These are phyloP conservation scores for Matsumyia berberina DNA, from an alignment of 2,888 invertebrate genomes.

Conservation along the genomic window DNA sequence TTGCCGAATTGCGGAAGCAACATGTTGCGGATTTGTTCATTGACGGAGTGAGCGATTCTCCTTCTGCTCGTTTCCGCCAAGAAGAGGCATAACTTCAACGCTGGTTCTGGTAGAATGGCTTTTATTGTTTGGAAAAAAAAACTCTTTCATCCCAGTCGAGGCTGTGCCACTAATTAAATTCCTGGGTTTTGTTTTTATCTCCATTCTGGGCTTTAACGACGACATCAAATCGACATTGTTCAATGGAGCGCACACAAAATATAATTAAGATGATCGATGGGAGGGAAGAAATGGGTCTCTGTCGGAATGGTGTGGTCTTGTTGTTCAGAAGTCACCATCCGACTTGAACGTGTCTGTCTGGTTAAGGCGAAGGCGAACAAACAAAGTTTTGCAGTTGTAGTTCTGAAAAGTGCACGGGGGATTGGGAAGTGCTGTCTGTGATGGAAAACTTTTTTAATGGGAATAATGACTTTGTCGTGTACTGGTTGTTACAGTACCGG, in stretches of 20 bases:
- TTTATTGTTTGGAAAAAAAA: constrained; percentile 31
- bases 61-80: not conserved
- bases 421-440: not conserved
- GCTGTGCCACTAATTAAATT: constrained; percentile 42
- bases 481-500: not conserved
- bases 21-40: constrained; percentile 59
- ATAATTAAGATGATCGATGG: constrained; percentile 72
- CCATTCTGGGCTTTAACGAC: constrained; percentile 30
- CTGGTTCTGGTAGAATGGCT: constrained; percentile 55
- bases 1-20: constrained; percentile 67
- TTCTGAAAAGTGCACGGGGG: not conserved
- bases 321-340: constrained; percentile 2
- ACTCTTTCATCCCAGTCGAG: constrained; percentile 33
- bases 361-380: constrained; percentile 5
- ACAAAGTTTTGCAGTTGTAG: constrained; percentile 7
- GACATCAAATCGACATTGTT: constrained; percentile 52
- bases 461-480: constrained; percentile 23
- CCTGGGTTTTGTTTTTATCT: constrained; percentile 23
- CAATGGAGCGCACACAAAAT: constrained; percentile 65
- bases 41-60: not conserved
- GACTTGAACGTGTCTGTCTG: constrained; percentile 17
- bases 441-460: constrained; percentile 6
- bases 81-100: constrained; percentile 15
- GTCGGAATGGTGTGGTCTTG: constrained; percentile 20
- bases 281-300: constrained; percentile 28